Conservation (phyloP, 2,888 invertebrate species). For the Xanthorhoe spadicearia region DNA sequence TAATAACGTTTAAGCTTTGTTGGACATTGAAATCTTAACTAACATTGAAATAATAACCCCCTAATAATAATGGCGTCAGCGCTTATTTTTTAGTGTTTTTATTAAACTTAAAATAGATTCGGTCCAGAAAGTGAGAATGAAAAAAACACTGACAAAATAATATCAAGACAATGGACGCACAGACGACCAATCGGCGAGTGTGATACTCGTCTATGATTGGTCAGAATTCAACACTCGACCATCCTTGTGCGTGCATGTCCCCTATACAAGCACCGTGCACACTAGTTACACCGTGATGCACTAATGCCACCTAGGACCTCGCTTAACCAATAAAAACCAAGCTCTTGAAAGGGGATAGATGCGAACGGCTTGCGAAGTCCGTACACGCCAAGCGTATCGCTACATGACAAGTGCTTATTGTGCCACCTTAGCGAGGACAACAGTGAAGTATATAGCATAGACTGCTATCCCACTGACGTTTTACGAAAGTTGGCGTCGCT, state of each 20-base stretch:
- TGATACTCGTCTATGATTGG: slow-evolving; percentile 18
- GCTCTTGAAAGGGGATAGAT: slow-evolving; percentile 32
- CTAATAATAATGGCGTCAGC: slow-evolving; percentile 33
- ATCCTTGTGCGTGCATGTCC: slow-evolving; percentile 28
- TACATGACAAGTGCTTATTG: slow-evolving; percentile 53
- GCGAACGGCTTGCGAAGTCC: slow-evolving; percentile 42
- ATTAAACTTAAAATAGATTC: slow-evolving; percentile 52
- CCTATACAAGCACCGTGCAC: slow-evolving; percentile 50
- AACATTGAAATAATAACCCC: background rate
- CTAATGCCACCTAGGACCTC: slow-evolving; percentile 53
- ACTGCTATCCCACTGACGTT: too few species aligned
- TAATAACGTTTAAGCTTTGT: background rate
- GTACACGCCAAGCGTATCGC: slow-evolving; percentile 59
- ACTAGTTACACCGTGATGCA: slow-evolving; percentile 54
- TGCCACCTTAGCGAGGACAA: background rate
- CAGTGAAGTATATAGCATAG: background rate
- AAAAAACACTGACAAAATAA: slow-evolving; percentile 67
- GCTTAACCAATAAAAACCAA: slow-evolving; percentile 34
- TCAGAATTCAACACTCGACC: slow-evolving; percentile 16
- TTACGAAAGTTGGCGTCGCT: too few species aligned
- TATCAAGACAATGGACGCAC: slow-evolving; percentile 40
- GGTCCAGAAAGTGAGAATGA: slow-evolving; percentile 63
- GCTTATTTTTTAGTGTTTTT: slow-evolving; percentile 50
- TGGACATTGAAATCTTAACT: background rate
- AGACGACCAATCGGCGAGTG: slow-evolving; percentile 23